Base-by-base conservation (phyloP, 2,888 invertebrate species). In the Campaea margaritaria region DNA sequence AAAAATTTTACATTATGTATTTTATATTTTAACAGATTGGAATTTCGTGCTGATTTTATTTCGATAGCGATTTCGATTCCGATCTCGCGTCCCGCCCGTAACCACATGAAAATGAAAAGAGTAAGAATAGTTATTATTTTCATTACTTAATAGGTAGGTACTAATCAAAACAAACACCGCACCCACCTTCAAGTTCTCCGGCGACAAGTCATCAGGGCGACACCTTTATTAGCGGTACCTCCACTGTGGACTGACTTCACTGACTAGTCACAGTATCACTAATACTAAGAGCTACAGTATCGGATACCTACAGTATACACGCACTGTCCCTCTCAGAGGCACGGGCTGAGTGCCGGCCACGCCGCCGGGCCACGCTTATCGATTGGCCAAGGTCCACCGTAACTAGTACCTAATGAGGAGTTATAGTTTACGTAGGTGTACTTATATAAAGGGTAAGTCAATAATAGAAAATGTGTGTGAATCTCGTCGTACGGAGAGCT, bases 301-400 rank as follows among this genome's bases (percentile, higher is more conserved):
- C 21, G 21, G 5, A 21, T 21, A 21, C 21, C 21, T 21, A 21
- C 21, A 21, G 5, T 21, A 5, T 21, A 5, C 49, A 59, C 50
- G 54, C 50, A 60, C 42, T 45, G 8, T 46, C 46, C 39, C 46
- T 44, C 42, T 46, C 36, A 10, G 49, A 34, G 21, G 13, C 53
- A 58, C 51, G 34, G 28, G 28, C 7, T 14, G 44, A 51, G 31
- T 60, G 42, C 8, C 47, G 41, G n/a, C 42, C 60, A 48, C 51
- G 60, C 38, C 8, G 11, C 38, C 11, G 11, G 34, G 8, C 14
- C 41, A 14, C 60, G 51, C 51, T 61, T 61, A 61, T 61, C 60
- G 55, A 56, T 38, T 51, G 60, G 14, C n/a, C 60, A 61, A 61
- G 60, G 60, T 61, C 47, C 60, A 60, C 46, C 38, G 52, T 56